A percentile compares a stretch with the other conserved stretches of the same genome.
Conservation (phyloP, 2,797 vertebrate species). For the Periophthalmus magnuspinnatus region DNA sequence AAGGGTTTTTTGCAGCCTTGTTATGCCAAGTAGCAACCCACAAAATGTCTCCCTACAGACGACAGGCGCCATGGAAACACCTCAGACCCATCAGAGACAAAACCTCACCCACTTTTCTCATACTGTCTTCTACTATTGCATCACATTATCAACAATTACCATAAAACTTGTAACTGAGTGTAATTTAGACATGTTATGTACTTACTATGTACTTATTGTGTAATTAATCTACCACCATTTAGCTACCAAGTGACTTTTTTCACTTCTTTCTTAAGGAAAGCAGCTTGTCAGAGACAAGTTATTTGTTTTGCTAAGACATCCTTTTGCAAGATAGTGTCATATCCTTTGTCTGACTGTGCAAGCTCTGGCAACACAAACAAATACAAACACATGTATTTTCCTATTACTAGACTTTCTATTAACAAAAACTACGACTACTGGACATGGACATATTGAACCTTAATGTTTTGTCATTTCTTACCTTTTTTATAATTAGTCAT, state of each 20-base stretch:
- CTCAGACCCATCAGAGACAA: conserved; percentile 32
- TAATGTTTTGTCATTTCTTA: not conserved
- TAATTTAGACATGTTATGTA: not conserved
- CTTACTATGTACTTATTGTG: too few relatives aligned
- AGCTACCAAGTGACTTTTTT: too few relatives aligned
- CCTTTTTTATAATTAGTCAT: conserved; percentile 40
- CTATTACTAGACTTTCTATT: not conserved
- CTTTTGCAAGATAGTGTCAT: not conserved
- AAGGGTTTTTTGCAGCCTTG: conserved; percentile 52
- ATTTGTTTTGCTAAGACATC: not conserved
- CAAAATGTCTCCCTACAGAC: conserved; percentile 67
- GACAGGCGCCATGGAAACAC: conserved; percentile 58
- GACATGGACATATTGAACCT: not conserved
- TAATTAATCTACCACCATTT: too few relatives aligned
- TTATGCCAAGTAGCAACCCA: conserved; percentile 61
- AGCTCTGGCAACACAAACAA: not conserved
- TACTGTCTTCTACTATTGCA: not conserved
- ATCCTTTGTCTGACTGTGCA: conserved; percentile 13
- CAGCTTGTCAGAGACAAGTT: not conserved
- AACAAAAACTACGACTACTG: not conserved
- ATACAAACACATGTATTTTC: not conserved
- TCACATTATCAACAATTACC: not conserved
- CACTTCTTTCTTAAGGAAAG: conserved; percentile 14
- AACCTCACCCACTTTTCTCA: conserved; percentile 29
- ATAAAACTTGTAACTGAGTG: not conserved